phyloP scores from a whole-genome alignment of 2,113 vertebrate species.

The Rhegmatorhina hoffmannsi region DNA sequence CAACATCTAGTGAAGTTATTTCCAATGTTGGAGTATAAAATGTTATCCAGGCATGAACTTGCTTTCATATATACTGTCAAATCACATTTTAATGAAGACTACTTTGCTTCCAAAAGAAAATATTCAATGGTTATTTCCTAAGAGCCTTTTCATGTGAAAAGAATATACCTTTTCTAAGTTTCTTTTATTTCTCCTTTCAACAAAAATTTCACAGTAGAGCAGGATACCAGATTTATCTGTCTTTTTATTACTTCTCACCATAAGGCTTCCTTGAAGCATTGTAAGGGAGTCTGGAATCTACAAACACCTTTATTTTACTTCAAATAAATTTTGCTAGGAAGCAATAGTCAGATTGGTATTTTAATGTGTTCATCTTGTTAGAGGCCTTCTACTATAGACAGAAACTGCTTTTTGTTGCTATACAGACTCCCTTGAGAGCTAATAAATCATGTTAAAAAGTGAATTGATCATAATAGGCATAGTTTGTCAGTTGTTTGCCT shows the following conservation, averaged over 20 bases:
- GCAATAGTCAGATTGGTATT: not conserved
- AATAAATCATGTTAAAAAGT: not conserved
- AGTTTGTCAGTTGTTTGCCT: not conserved
- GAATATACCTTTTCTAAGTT: not conserved
- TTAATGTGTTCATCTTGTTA: not conserved
- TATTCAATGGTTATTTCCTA: not conserved
- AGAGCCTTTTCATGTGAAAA: not conserved
- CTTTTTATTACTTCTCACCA: not conserved
- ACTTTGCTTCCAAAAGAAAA: not conserved
- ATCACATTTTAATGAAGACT: not conserved
- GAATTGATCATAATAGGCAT: not conserved
- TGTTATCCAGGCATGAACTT: rapidly evolving
- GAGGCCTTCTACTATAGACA: not conserved
- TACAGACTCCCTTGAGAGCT: not conserved
- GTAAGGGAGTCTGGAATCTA: not conserved
- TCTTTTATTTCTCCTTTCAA: not conserved
- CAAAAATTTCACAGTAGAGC: not conserved
- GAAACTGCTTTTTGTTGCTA: not conserved
- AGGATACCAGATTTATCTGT: not conserved
- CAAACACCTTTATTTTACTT: not conserved
- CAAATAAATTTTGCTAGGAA: not conserved
- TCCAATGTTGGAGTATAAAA: not conserved
- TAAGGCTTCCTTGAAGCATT: not conserved
- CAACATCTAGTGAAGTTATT: not conserved
- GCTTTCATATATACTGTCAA: not conserved